Conservation (phyloP, 2,797 vertebrate genomes). For the Pachyuromys duprasi region DNA sequence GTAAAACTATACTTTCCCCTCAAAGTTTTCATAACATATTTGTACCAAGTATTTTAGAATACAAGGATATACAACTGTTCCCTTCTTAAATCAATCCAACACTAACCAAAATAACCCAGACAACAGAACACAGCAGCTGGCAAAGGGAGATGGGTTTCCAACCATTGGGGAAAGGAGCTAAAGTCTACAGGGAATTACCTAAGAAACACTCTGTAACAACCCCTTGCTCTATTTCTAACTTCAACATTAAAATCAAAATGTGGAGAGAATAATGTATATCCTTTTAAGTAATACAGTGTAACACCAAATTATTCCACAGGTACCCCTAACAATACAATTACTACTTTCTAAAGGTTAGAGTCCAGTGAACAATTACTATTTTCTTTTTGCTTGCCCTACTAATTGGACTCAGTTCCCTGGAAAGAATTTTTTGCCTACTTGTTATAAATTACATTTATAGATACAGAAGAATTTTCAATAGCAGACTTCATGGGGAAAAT, state of each 20-base stretch:
- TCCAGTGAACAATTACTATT: slow-evolving; percentile 42
- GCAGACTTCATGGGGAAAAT: slow-evolving; percentile 9
- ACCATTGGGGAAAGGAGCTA: slow-evolving; percentile 26
- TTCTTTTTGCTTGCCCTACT: slow-evolving; percentile 55
- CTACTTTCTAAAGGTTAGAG: slow-evolving; percentile 57
- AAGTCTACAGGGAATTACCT: slow-evolving; percentile 8
- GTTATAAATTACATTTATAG: slow-evolving; percentile 3
- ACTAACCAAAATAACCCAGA: slow-evolving; percentile 70
- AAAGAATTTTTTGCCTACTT: slow-evolving; percentile 16
- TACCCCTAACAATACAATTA: slow-evolving; percentile 42
- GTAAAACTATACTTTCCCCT: not conserved
- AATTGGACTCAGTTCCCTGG: not conserved
- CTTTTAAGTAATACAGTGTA: slow-evolving; percentile 24
- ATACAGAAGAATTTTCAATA: slow-evolving; percentile 55
- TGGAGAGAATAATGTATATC: slow-evolving; percentile 45
- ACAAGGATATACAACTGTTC: slow-evolving; percentile 47
- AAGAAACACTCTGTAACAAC: slow-evolving; percentile 24
- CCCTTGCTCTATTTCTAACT: slow-evolving; percentile 55
- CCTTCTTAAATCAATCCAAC: slow-evolving; percentile 61
- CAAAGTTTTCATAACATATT: slow-evolving; percentile 36
- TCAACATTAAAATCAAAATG: slow-evolving; percentile 37
- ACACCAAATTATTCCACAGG: slow-evolving; percentile 19
- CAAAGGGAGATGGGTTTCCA: slow-evolving; percentile 55
- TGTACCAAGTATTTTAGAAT: slow-evolving; percentile 62
- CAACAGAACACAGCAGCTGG: slow-evolving; percentile 75